Evolutionary conservation across 2,797 vertebrate species (phyloP), one percentile per base, ranked within the genome.

Genomic region (Cynopterus sphinx): DNA sequence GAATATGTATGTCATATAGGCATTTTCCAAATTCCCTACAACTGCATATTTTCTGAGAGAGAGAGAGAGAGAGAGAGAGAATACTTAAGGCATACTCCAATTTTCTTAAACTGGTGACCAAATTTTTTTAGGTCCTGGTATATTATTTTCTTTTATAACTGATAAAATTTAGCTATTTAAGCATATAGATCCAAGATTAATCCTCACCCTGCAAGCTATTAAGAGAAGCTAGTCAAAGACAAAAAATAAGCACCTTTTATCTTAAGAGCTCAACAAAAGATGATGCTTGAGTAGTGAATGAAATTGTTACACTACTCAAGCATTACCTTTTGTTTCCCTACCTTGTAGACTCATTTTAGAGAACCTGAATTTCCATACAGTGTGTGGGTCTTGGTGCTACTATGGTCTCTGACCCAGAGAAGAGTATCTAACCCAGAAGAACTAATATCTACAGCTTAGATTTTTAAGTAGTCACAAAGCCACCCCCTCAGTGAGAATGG

Each of bases 51-150:
- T 95, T 93, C 67, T 75, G 33, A 33, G 33, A 46, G 43, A 12
- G 43, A 46, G 12, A 49, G 15, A 46, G 12, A 49, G 15, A 49
- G 13, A 49, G 16, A 16, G 95, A 96, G 9, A 51, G 57, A 91
- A 92, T 39, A 61, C 10, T 86, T 88, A 82, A n/a, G 41, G 10
- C 36, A 59, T 41, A 83, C 2, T 49, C 11, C 53, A 33, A 63
- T 84, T 96, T 95, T 78, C 71, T 97, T 65, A 82, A 73, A 77
- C 41, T 77, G 6, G 9, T 88, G 24, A 87, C 12, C 53, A 96
- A 94, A 87, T 87, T 70, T 9, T 91, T 81, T 81, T 22, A 89
- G 28, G 8, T 55, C 21, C 28, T 85, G 71, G 85, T 70, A 41
- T 28, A 59, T 43, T 79, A 3, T 39, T 87, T 89, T 75, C 22